Evolutionary conservation across 1,140 invertebrate genomes (phyloP), one percentile per base, ranked within the genome.

Genomic region (Caerostris extrusa): DNA sequence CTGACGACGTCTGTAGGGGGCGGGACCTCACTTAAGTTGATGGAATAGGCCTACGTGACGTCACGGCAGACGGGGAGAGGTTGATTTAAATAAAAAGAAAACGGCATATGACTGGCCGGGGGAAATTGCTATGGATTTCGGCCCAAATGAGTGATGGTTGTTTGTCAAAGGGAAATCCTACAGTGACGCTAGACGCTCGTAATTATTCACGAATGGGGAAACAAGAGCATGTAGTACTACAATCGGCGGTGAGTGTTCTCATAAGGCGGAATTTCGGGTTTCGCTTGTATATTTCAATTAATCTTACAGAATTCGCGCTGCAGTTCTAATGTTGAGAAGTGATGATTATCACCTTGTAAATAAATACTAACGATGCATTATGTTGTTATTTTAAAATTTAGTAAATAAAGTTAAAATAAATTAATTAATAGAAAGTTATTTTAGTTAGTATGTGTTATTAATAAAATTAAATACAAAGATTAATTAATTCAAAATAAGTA

Each of bases 21-120:
- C 17, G 57, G 58, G 17, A 19, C 12, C n/a, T 57, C 17, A 19
- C 8, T 3, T 17, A 12, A 50, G 19, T n/a, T 87, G 85, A 87
- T 87, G 58, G 85, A 60, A 87, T 50, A 34, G 34, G 58, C 64
- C 34, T 58, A 50, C 50, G 50, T 87, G 85, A 87, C 85, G 85
- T 87, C 85, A 87, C 8, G n/a, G n/a, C 85, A 87, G 85, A 64
- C 58, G 71, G 71, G 53, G 58, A 61, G 85, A 87, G 58, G 85
- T 50, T 87, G 50, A 87, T 87, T 87, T 87, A 87, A 87, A 87
- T 87, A 19, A n/a, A 87, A 34, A 34, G 34, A 77, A 50, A 77
- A 87, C n/a, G 10, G 34, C 61, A 87, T 34, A 50, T 12, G 58
- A 34, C n/a, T 12, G 85, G 58, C 58, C 50, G 57, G 85, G 85